Evolutionary conservation across 2,113 vertebrate genomes (phyloP).

Genomic region (Otis tarda): DNA sequence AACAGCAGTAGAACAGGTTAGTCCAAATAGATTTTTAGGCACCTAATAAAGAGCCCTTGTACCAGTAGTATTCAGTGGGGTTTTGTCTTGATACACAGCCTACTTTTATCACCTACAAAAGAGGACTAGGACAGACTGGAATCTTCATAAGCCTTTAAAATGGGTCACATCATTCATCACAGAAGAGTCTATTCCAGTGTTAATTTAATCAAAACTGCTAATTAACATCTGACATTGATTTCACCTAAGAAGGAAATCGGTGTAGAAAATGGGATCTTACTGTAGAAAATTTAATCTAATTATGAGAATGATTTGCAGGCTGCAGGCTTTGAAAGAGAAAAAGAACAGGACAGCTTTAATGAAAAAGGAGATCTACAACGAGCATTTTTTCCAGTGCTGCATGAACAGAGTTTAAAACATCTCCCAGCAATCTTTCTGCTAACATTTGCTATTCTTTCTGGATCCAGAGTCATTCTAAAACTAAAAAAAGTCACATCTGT

Average conservation of each 20-base stretch:
- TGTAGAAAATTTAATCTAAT: constrained; percentile 36
- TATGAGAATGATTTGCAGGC: constrained; percentile 5
- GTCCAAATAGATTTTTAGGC: neutral
- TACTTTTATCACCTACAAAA: constrained; percentile 65
- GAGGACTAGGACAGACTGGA: constrained; percentile 21
- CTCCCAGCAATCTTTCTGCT: neutral
- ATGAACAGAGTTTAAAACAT: neutral
- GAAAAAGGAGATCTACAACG: neutral
- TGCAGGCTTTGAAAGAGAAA: neutral
- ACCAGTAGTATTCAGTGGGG: neutral
- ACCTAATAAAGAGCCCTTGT: neutral
- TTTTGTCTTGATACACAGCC: constrained; percentile 34
- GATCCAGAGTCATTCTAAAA: neutral
- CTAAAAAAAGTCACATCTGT: neutral
- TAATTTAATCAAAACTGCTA: constrained; percentile 73
- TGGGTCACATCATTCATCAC: constrained; percentile 72
- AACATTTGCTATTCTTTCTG: neutral
- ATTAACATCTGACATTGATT: constrained; percentile 72
- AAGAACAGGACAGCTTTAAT: neutral
- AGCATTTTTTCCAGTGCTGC: neutral
- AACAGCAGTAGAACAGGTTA: neutral
- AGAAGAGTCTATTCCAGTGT: constrained; percentile 40
- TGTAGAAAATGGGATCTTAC: constrained; percentile 39
- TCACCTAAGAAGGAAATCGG: constrained; percentile 51
- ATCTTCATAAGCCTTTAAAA: constrained; percentile 64